Base-by-base conservation (phyloP, 1,140 invertebrate genomes). In the Saccostrea cuccullata region DNA sequence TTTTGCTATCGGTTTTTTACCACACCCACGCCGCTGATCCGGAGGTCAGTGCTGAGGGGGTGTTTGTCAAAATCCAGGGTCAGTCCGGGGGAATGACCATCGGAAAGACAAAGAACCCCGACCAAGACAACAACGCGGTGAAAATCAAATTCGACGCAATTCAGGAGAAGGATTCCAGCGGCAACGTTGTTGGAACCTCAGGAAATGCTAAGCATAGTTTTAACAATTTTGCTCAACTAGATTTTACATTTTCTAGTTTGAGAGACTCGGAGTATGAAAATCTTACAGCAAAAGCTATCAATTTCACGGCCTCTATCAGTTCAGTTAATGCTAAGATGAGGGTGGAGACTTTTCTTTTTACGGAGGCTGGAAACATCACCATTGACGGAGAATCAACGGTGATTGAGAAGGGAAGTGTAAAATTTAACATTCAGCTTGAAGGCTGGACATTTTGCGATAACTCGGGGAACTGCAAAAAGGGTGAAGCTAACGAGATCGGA, bases 121-220 rank as follows among this genome's bases (percentile, higher is more conserved):
- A 77, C 15, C 70, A 40, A 30, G 70, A 77, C 70, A 77, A 77
- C 11, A 77, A 77, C 70, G 70, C 70, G 17, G 26, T 77, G 30
- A 77, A 77, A 77, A 77, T 77, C 12, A 77, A 77, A 26, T 77
- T 77, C 30, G 70, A 77, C 26, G 70, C 70, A 12, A 77, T 77
- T 1, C 70, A 77, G 26, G 70, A 77, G 70, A 36, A 15, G 26
- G 26, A 77, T 30, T 30, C 12, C 23, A 30, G 26, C 13, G 70
- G 70, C 0, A 30, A 77, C 2, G 12, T 30, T 36, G 70, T 77
- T 15, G 70, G 70, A 36, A 15, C 30, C 23, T 30, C 26, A 3
- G 23, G 70, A 26, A 77, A 17, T 77, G 23, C 26, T 17, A 77
- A 77, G 15, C 70, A 77, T 26, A 36, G 70, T 36, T 77, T 77